Evolutionary conservation across 2,797 vertebrate genomes (phyloP).

Genomic region (Chrysolophus pictus): DNA sequence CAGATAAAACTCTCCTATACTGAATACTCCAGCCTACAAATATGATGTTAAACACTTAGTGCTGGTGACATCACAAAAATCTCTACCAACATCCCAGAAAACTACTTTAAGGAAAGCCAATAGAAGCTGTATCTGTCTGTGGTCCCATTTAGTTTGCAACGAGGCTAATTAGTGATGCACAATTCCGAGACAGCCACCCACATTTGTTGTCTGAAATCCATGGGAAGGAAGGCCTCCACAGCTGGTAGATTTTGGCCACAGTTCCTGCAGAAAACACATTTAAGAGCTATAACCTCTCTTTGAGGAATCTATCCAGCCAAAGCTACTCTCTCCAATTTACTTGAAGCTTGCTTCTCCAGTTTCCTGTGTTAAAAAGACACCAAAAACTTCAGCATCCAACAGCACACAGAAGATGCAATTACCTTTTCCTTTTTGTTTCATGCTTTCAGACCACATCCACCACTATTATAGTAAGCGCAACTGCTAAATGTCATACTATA

Average conservation of each 20-base stretch:
- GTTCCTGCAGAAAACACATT: neutral
- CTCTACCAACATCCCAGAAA: neutral
- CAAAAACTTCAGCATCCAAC: neutral
- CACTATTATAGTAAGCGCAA: neutral
- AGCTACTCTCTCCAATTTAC: neutral
- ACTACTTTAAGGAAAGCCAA: neutral
- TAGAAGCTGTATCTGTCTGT: neutral
- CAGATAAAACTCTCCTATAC: neutral
- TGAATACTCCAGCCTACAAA: neutral
- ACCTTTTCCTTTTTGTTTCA: slow-evolving; percentile 16
- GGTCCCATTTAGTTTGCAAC: neutral
- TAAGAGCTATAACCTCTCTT: neutral
- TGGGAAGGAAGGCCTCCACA: neutral
- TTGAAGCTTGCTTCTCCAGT: neutral
- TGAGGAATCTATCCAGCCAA: neutral
- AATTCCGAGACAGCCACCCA: neutral
- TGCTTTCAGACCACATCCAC: slow-evolving; percentile 27
- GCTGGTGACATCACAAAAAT: neutral
- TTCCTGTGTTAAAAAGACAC: neutral
- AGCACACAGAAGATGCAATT: neutral
- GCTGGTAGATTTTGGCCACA: neutral
- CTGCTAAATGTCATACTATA: slow-evolving; percentile 24
- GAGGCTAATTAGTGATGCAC: neutral
- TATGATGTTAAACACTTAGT: neutral
- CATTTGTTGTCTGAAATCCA: neutral